Evolutionary conservation across 2,113 vertebrate species (phyloP).

Genomic region (Chamaetylas fuelleborni): DNA sequence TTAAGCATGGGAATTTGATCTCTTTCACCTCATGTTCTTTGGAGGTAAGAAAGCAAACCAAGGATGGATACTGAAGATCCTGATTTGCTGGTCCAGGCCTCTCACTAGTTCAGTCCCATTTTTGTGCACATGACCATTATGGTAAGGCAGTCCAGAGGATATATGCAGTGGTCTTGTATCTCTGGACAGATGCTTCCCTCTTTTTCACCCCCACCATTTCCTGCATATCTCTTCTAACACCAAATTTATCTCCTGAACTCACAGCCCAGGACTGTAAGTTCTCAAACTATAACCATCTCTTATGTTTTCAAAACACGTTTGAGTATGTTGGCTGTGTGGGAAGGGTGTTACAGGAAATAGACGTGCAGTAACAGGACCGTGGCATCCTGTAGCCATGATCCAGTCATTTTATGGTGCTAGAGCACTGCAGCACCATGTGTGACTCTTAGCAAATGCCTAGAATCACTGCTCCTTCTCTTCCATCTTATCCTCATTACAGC

Average conservation of each 20-base stretch:
- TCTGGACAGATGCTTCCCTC: background rate
- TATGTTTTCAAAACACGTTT: background rate
- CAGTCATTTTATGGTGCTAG: background rate
- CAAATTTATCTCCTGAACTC: background rate
- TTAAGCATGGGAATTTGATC: slow-evolving; percentile 11
- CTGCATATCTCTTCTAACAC: background rate
- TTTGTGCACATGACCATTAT: background rate
- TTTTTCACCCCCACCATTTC: background rate
- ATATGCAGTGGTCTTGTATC: background rate
- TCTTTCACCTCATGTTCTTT: background rate
- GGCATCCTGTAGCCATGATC: background rate
- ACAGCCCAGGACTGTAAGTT: background rate
- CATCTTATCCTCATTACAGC: background rate
- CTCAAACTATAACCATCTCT: background rate
- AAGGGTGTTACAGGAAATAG: background rate
- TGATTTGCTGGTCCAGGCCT: background rate
- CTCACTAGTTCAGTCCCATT: background rate
- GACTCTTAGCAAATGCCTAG: background rate
- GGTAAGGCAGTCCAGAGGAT: background rate
- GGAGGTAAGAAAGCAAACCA: background rate
- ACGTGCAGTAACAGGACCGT: background rate
- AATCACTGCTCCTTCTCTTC: background rate
- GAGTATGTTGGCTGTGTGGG: background rate
- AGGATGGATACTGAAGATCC: background rate
- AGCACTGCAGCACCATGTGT: background rate